Percentiles rank a stretch among this genome's conserved stretches.
Evolutionary conservation across 2,113 vertebrate genomes (phyloP).

Genomic region (Sceloporus tristichus): DNA sequence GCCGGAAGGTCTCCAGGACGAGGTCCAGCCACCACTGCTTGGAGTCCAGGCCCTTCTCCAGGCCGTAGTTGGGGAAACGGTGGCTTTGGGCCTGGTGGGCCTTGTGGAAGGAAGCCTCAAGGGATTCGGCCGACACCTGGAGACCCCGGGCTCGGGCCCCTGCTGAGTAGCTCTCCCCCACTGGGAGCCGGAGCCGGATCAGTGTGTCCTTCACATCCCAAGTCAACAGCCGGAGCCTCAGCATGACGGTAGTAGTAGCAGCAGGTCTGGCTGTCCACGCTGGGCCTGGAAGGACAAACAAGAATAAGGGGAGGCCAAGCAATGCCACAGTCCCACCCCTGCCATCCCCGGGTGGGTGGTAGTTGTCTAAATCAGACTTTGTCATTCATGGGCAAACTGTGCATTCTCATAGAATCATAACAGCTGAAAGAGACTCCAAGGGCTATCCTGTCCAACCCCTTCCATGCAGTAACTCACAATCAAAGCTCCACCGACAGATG

Average conservation of each 20-base stretch:
- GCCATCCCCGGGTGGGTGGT: no score
- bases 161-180: slow-evolving; percentile 86
- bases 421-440: no score
- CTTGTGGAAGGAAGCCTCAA: slow-evolving; percentile 79
- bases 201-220: slow-evolving; percentile 96
- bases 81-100: slow-evolving; percentile 75
- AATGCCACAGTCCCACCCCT: no score
- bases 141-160: slow-evolving; percentile 82
- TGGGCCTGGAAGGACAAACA: no score
- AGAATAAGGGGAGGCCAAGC: no score
- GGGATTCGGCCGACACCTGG: slow-evolving; percentile 69
- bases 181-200: slow-evolving; percentile 83
- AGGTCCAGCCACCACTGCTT: slow-evolving; percentile 87
- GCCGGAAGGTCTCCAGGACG: slow-evolving; percentile 83
- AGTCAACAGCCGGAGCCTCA: slow-evolving; percentile 82
- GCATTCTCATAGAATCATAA: no score
- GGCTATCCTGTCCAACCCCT: no score
- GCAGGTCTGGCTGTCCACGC: no score
- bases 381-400: no score
- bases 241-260: slow-evolving; percentile 20
- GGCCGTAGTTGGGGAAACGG: slow-evolving; percentile 89
- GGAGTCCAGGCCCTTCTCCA: slow-evolving; percentile 81
- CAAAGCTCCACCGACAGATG: no score
- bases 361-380: no score
- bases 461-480: no score